Evolutionary conservation across 2,113 vertebrate genomes (phyloP).

Genomic region (Jaculus jaculus): DNA sequence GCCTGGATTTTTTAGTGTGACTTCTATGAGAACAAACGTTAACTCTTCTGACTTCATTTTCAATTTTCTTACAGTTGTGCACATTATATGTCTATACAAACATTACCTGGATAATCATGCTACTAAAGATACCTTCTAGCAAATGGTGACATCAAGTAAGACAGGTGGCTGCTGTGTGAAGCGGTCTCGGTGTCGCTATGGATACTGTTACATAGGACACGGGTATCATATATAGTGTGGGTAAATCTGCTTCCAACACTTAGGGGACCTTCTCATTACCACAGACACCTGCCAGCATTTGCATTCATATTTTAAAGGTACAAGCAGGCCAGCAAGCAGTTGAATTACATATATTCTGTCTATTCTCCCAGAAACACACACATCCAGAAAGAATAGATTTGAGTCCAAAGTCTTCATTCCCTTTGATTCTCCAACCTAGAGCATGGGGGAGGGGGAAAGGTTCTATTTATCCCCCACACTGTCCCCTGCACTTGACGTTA

Average conservation of each 20-base stretch:
- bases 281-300: too few species aligned
- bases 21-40: background rate
- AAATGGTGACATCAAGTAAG: background rate
- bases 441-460: fast-evolving
- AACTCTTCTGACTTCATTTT: background rate
- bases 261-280: fast-evolving
- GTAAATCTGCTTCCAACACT: background rate
- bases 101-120: background rate
- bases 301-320: background rate
- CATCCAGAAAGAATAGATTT: background rate
- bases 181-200: fast-evolving
- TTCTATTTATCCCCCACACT: fast-evolving
- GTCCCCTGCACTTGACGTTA: background rate
- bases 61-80: background rate
- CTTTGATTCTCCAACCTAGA: background rate
- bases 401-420: background rate
- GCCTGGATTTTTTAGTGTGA: background rate
- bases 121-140: background rate
- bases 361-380: background rate
- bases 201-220: too few species aligned
- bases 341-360: background rate
- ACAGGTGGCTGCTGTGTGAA: too few species aligned
- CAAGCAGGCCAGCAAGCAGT: background rate
- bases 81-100: background rate
- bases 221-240: fast-evolving